Base-by-base conservation (phyloP, 92 coral and sea anemone genomes). In the Parazoanthus atlanticus region DNA sequence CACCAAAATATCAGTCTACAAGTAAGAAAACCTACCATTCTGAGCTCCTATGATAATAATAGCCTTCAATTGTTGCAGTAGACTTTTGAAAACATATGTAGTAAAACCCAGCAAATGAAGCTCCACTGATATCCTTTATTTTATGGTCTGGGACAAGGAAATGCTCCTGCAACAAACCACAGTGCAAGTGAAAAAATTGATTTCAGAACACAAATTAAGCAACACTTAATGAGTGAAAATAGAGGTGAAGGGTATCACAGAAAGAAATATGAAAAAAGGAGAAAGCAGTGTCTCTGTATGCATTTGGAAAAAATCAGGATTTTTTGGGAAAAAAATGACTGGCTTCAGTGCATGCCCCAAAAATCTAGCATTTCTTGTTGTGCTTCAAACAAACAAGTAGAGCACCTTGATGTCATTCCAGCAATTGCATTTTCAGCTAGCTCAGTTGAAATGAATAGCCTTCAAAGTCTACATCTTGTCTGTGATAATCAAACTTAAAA, bases 71-170 rank as follows among this genome's bases (percentile, higher is more conserved):
- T 15, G 97, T 95, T 0, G 98, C 99, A 10, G 99, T 95, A 4
- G 99, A 97, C 90, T 97, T 97, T 80, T 97, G 99, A 82, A 97
- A 92, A 92, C 99, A 97, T 33, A 97, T 96, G 80, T 97, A 97
- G 75, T 97, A 97, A 88, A 97, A 97, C 19, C 99, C 99, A 32
- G 99, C 99, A 89, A 97, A 97, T 25, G 99, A 97, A 19, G 99
- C 99, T 31, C 99, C 99, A 79, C 61, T 94, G 84, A 97, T 97
- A 74, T 97, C 99, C 83, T 92, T 93, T 78, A 97, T 97, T 70
- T 95, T 97, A 88, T 97, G 99, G 72, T 97, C 99, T 64, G 99
- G 99, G 41, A 97, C 99, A 73, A 97, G 89, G 82, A 97, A 97
- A 72, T 97, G 99, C 89, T 97, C 99, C 99, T 97, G 87, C 33